phyloP scores from a whole-genome alignment of 2,888 invertebrate species.

The Timema podura region DNA sequence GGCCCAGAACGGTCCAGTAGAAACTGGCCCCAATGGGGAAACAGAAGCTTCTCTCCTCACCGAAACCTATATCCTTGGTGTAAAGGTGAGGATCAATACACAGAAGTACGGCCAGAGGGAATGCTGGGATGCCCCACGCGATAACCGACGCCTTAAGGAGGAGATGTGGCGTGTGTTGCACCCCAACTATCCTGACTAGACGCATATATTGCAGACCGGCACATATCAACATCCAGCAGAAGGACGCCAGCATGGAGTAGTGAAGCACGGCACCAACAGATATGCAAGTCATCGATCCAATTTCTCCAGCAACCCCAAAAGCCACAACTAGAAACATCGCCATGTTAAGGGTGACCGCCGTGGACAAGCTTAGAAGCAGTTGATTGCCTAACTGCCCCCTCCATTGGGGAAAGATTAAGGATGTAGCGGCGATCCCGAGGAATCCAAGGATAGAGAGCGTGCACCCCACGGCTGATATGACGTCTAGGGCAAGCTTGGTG shows the following conservation, averaged over 20 bases:
- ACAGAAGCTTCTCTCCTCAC: conserved; percentile 45
- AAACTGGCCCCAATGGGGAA: conserved; percentile 53
- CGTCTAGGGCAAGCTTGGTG: conserved; percentile 48
- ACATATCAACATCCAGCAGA: conserved; percentile 69
- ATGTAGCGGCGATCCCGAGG: conserved; percentile 55
- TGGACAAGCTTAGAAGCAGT: conserved; percentile 59
- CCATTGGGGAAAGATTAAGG: conserved; percentile 55
- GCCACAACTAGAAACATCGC: conserved; percentile 42
- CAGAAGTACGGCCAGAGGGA: conserved; percentile 52
- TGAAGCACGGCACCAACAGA: conserved; percentile 58
- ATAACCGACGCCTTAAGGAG: conserved; percentile 57
- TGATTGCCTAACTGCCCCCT: conserved; percentile 61
- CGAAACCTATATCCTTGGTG: conserved; percentile 39
- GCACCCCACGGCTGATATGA: conserved; percentile 57
- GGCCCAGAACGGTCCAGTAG: conserved; percentile 51
- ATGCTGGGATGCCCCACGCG: conserved; percentile 59
- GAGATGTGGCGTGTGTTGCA: conserved; percentile 56
- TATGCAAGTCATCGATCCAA: conserved; percentile 46
- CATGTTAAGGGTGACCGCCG: conserved; percentile 58
- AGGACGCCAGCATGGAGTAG: conserved; percentile 63
- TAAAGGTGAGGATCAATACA: conserved; percentile 48
- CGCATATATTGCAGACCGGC: conserved; percentile 63
- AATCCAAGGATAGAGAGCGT: conserved; percentile 56
- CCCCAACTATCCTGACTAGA: conserved; percentile 62
- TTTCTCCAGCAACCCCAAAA: conserved; percentile 38